A percentile compares a stretch with the other conserved stretches of the same genome.
phyloP scores from a whole-genome alignment of 1,140 invertebrate genomes.

The Drosophila funebris region DNA sequence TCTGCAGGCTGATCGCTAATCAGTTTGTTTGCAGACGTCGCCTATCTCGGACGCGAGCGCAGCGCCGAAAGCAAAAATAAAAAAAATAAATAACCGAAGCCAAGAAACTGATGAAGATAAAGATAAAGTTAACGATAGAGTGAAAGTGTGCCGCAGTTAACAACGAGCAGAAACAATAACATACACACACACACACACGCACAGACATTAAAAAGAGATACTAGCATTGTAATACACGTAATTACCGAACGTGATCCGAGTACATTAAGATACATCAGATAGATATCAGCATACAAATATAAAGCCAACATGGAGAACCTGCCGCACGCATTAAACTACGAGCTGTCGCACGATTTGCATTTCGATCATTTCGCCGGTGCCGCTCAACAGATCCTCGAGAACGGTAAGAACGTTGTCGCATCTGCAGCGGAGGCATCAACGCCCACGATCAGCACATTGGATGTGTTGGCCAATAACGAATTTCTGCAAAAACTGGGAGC shows the following conservation, averaged over 20 bases:
- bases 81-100: slow-evolving; percentile 13
- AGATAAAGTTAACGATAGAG: slow-evolving; percentile 36
- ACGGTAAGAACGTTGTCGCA: slow-evolving; percentile 38
- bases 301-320: slow-evolving; percentile 62
- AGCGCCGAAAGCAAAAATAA: slow-evolving; percentile 11
- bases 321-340: slow-evolving; percentile 75
- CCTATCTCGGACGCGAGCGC: slow-evolving; percentile 52
- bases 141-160: slow-evolving; percentile 63
- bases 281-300: neutral
- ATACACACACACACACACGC: no score
- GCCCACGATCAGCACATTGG: slow-evolving; percentile 60
- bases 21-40: slow-evolving; percentile 75
- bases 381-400: slow-evolving; percentile 72
- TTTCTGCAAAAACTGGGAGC: slow-evolving; percentile 75
- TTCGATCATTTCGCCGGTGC: slow-evolving; percentile 66
- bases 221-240: slow-evolving; percentile 29
- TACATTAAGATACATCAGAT: neutral
- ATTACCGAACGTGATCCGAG: slow-evolving; percentile 22
- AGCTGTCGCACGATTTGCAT: slow-evolving; percentile 73
- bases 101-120: slow-evolving; percentile 37
- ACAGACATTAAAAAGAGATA: slow-evolving; percentile 32
- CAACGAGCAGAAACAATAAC: slow-evolving; percentile 1
- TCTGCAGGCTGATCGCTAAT: slow-evolving; percentile 41
- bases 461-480: slow-evolving; percentile 57
- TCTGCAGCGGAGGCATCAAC: slow-evolving; percentile 63